Conservation (phyloP, 2,113 vertebrate genomes). For the Apodemus sylvaticus region DNA sequence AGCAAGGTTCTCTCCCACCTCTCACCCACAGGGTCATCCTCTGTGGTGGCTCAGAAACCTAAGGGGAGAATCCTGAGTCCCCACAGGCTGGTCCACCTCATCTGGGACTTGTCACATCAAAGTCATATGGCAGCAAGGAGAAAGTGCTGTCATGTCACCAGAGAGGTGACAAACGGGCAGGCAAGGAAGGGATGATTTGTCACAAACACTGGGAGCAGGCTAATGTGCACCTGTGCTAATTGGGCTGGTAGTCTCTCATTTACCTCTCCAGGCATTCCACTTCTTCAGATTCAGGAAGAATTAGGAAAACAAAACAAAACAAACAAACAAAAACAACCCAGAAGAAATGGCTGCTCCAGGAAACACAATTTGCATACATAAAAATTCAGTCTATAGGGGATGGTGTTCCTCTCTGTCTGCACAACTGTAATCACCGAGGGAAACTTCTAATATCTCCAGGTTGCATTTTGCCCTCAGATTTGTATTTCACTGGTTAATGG, state of each 20-base stretch:
- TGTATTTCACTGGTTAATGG: neutral
- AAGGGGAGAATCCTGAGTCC: neutral
- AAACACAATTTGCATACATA: slow-evolving; percentile 43
- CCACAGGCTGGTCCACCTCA: neutral
- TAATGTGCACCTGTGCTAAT: slow-evolving; percentile 8
- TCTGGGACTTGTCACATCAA: neutral
- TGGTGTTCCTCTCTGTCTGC: neutral
- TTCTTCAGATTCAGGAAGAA: slow-evolving; percentile 33
- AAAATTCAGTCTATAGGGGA: slow-evolving; percentile 25
- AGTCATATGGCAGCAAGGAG: neutral
- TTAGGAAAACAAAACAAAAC: neutral
- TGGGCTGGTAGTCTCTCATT: neutral
- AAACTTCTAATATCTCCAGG: neutral
- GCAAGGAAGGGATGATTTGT: neutral
- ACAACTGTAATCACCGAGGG: neutral
- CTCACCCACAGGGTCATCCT: too few species aligned
- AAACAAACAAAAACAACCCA: neutral
- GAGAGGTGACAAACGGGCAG: neutral
- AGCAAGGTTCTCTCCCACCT: neutral
- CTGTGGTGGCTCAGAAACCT: neutral
- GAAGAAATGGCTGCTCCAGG: slow-evolving; percentile 16
- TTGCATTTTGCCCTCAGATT: neutral
- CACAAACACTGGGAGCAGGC: neutral
- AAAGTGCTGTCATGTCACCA: neutral
- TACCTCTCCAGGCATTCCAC: neutral